These are phyloP conservation scores for Drosophila neonasuta DNA, from an alignment of 2,888 invertebrate species.

Conservation along the genomic window DNA sequence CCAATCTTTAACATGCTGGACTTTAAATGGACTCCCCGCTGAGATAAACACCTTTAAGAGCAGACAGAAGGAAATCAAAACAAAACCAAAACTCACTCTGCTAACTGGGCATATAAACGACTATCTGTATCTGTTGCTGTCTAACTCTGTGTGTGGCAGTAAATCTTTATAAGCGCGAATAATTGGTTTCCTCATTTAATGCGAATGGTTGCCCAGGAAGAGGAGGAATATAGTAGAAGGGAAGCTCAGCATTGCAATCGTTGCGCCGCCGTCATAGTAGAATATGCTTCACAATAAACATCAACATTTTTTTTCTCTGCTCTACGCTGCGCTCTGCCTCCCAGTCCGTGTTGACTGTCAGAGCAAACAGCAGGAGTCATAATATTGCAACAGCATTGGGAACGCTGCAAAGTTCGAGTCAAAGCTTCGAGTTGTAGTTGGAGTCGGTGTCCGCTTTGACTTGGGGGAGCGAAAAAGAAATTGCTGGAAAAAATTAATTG, in stretches of 20 bases:
- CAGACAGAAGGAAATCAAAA: slow-evolving; percentile 26
- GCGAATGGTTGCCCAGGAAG: slow-evolving; percentile 68
- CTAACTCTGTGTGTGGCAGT: slow-evolving; percentile 62
- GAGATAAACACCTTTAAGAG: slow-evolving; percentile 38
- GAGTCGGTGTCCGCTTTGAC: slow-evolving; percentile 50
- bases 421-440: slow-evolving; percentile 16
- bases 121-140: slow-evolving; percentile 36
- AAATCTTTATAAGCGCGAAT: slow-evolving; percentile 80
- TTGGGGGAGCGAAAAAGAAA: slow-evolving; percentile 66
- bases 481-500: slow-evolving; percentile 82
- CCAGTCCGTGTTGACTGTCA: slow-evolving; percentile 48
- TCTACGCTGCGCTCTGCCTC: background rate
- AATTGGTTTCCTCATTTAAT: slow-evolving; percentile 82
- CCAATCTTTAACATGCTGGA: background rate
- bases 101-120: slow-evolving; percentile 46
- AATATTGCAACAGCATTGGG: slow-evolving; percentile 76
- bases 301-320: slow-evolving; percentile 41
- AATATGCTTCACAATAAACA: slow-evolving; percentile 74
- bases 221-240: background rate
- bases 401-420: slow-evolving; percentile 41
- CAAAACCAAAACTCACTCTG: slow-evolving; percentile 43
- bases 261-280: slow-evolving; percentile 62
- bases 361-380: slow-evolving; percentile 77
- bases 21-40: slow-evolving; percentile 62
- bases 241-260: slow-evolving; percentile 58